These are phyloP conservation scores for Ephialtes manifestator DNA, from an alignment of 2,888 invertebrate species.

Conservation along the genomic window DNA sequence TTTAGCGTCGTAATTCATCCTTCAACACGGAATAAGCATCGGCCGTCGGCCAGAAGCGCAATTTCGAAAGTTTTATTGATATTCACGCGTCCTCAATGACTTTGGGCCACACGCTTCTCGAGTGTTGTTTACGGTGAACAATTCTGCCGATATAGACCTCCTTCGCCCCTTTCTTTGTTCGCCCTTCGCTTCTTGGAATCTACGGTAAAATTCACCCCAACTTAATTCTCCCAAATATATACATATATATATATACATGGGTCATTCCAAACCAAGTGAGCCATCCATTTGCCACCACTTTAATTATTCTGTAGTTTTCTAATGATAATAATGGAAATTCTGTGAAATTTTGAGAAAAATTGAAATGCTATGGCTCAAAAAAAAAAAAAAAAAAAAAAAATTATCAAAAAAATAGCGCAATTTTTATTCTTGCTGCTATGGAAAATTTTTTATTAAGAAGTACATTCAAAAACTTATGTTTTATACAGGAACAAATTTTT, in stretches of 20 bases:
- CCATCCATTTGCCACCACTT: no score
- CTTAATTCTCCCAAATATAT: not conserved
- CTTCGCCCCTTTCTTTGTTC: constrained; percentile 28
- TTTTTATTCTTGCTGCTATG: no score
- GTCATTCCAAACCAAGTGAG: no score
- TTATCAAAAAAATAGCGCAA: no score
- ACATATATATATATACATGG: not conserved
- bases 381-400: no score
- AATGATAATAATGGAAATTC: no score
- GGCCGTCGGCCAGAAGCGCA: not conserved
- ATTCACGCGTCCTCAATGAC: not conserved
- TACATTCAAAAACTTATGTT: no score
- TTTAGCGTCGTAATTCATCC: not conserved
- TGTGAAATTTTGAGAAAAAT: no score
- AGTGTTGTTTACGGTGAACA: not conserved
- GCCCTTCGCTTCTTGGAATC: not conserved
- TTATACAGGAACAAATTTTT: no score
- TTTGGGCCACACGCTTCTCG: not conserved
- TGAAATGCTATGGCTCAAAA: no score
- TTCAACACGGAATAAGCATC: not conserved
- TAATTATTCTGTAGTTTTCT: no score
- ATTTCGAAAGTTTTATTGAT: constrained; percentile 8
- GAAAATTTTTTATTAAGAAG: no score
- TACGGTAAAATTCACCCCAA: not conserved
- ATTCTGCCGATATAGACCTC: not conserved